These are phyloP conservation scores for Butastur rufipennis DNA, from an alignment of 2,113 vertebrate species.

Conservation along the genomic window DNA sequence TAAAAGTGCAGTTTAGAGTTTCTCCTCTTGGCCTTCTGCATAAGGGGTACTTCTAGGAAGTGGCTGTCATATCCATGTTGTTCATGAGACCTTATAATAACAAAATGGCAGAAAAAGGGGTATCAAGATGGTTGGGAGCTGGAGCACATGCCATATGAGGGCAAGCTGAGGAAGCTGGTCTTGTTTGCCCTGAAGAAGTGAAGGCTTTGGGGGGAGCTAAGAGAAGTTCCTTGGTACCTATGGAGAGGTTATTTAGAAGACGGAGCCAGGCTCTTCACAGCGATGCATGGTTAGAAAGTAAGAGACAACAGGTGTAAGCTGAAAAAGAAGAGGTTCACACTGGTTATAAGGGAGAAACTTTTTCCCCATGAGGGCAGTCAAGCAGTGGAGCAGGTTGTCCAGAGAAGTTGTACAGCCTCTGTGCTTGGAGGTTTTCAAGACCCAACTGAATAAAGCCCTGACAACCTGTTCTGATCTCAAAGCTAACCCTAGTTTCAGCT, in stretches of 20 bases:
- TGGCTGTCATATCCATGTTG: rapidly evolving
- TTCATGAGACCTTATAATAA: neutral
- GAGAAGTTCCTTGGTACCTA: neutral
- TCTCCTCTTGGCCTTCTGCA: neutral
- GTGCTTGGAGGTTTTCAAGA: neutral
- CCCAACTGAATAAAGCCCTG: neutral
- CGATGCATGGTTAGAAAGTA: neutral
- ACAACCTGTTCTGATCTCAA: neutral
- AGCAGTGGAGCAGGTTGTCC: neutral
- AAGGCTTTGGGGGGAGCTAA: neutral
- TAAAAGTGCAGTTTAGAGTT: neutral
- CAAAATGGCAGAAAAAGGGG: neutral
- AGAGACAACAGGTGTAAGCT: neutral
- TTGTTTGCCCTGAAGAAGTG: neutral
- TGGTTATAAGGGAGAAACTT: neutral
- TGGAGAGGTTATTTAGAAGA: neutral
- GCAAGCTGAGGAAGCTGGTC: neutral
- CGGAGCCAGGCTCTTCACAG: neutral
- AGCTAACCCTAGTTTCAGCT: neutral
- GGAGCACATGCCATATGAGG: neutral
- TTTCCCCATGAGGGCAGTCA: neutral
- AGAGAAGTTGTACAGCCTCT: neutral
- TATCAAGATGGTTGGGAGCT: neutral
- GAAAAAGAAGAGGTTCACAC: neutral
- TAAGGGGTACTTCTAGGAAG: neutral